Conservation (phyloP, 2,797 vertebrate species). For the Meda fulgida region DNA sequence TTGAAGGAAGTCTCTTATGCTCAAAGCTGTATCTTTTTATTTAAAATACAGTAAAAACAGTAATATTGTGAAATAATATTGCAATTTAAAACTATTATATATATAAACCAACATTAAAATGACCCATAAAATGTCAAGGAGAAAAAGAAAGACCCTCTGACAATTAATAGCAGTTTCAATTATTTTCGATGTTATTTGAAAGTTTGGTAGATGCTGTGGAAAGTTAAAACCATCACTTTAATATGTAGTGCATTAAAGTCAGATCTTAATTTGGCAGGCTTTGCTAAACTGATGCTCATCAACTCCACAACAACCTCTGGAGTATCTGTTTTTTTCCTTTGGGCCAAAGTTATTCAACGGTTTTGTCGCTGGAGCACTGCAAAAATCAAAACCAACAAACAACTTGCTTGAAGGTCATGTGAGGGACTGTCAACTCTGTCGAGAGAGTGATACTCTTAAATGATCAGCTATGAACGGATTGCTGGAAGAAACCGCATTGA, state of each 20-base stretch:
- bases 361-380: background rate
- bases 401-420: conserved; percentile 40
- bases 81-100: background rate
- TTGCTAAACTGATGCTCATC: background rate
- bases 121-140: too few species aligned
- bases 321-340: background rate
- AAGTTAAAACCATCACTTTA: background rate
- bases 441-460: conserved; percentile 35
- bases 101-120: too few species aligned
- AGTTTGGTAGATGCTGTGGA: background rate
- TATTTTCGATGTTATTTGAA: background rate
- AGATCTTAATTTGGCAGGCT: background rate
- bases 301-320: background rate
- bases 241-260: background rate
- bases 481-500: background rate
- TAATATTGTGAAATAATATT: background rate
- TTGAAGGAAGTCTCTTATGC: background rate
- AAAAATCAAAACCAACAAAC: background rate
- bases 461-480: conserved; percentile 17
- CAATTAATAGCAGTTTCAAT: too few species aligned
- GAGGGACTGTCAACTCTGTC: conserved; percentile 6
- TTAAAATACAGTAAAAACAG: background rate
- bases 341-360: background rate
- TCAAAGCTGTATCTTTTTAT: background rate
- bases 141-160: too few species aligned